Conservation (phyloP, 92 coral and sea anemone genomes). For the Zoanthus solanderi region DNA sequence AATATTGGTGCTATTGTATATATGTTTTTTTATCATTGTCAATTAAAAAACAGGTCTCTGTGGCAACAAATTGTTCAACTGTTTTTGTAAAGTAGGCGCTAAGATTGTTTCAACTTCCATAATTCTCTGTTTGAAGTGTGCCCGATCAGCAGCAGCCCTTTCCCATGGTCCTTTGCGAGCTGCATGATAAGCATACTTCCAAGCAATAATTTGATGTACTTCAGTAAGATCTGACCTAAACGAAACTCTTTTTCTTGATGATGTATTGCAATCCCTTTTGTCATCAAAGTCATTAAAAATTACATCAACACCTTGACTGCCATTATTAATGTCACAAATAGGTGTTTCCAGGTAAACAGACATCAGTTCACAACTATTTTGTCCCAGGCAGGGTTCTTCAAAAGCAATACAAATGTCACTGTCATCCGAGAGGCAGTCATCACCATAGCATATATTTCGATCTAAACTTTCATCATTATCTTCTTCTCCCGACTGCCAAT, state of each 20-base stretch:
- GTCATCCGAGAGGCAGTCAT: conserved; percentile 28
- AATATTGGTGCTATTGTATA: too few relatives aligned
- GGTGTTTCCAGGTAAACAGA: background rate
- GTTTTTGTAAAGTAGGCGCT: conserved; percentile 73
- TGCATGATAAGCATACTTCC: conserved; percentile 89
- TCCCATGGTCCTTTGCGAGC: conserved; percentile 96
- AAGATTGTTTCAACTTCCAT: conserved; percentile 72
- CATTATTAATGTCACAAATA: background rate
- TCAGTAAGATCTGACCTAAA: conserved; percentile 74
- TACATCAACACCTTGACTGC: background rate
- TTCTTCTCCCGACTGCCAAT: conserved; percentile 27
- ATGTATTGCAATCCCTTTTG: background rate
- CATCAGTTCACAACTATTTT: background rate
- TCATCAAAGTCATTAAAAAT: background rate
- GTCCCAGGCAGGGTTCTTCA: conserved; percentile 5
- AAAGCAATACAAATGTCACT: conserved; percentile 36
- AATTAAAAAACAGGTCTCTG: background rate
- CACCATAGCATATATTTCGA: background rate
- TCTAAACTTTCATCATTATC: background rate
- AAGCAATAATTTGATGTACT: conserved; percentile 73
- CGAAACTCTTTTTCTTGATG: conserved; percentile 68
- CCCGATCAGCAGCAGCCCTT: conserved; percentile 80
- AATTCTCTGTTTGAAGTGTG: conserved; percentile 82
- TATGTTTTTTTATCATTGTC: too few relatives aligned
- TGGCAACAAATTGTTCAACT: background rate